Evolutionary conservation across 1,140 invertebrate species (phyloP), one percentile per base, ranked within the genome.

Genomic region (Drosophila elegans): DNA sequence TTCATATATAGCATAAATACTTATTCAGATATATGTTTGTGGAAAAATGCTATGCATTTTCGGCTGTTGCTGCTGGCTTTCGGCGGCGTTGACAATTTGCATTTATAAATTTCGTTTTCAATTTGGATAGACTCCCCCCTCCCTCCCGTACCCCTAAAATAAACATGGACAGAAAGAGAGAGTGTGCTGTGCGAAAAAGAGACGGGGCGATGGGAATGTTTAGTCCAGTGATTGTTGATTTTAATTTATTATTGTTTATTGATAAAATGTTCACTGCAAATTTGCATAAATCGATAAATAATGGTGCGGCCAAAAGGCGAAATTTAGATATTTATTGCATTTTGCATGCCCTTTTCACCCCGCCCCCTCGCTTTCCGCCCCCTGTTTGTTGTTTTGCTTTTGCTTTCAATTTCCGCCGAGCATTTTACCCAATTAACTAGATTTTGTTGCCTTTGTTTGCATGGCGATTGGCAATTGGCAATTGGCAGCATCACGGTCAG

Each of bases 171-270:
- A 44, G 32, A 69, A 52, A 46, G 9, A 36, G 12, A 45, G 32
- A 61, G 16, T 10, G 10, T 10, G n/a, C 3, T 16, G 7, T 13
- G 29, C 4, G 13, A 1, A 7, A 38, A n/a, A 21, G 36, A 29
- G 29, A 32, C 1, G 11, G 21, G 11, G 21, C 3, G 21, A 6
- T 16, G 25, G 16, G 57, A 69, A 32, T 67, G 66, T 53, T 53
- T 69, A 48, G 36, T 42, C 27, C 62, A 49, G 46, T 78, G 69
- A 82, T 75, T 82, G 83, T 72, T 85, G 82, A 81, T 83, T 86
- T 88, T 86, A 82, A 86, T 88, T 88, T 86, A 88, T 86, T 88
- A 83, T 88, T 88, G 83, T 89, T 88, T 88, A 88, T 88, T 89
- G 83, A 88, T 88, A 89, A 88, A 88, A 83, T 83, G 76, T 48